Evolutionary conservation across 2,113 vertebrate genomes (phyloP).

Genomic region (Pteropus alecto): DNA sequence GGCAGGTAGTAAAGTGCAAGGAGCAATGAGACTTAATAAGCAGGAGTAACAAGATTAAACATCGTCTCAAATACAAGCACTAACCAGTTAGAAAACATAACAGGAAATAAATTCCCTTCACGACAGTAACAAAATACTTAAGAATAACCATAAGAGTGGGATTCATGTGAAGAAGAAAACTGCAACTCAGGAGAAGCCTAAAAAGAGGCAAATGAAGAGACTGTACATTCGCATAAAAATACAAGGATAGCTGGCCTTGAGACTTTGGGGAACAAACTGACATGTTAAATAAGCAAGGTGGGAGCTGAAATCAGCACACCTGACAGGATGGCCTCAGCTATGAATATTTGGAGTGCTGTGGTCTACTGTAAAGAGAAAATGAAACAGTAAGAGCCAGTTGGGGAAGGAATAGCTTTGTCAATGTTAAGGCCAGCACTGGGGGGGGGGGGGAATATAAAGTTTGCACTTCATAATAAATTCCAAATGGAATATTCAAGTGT

Average conservation of each 20-base stretch:
- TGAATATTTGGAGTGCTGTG: neutral
- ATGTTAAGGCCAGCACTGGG: neutral
- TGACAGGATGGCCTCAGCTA: neutral
- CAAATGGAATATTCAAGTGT: neutral
- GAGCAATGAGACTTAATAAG: neutral
- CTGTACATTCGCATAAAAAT: neutral
- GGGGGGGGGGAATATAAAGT: neutral
- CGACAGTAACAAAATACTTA: neutral
- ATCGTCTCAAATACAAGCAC: conserved; percentile 21
- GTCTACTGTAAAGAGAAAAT: neutral
- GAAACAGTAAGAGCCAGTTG: neutral
- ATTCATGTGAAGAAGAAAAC: neutral
- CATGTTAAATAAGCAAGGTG: neutral
- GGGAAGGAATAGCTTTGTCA: neutral
- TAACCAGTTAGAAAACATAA: neutral
- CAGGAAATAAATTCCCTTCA: neutral
- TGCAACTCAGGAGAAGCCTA: neutral
- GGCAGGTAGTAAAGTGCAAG: neutral
- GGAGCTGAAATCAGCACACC: neutral
- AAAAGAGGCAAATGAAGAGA: neutral
- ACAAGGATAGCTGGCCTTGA: neutral
- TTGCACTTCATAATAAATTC: neutral
- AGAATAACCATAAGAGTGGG: neutral
- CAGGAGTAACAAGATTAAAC: neutral
- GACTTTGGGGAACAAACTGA: neutral